Base-by-base conservation (phyloP, 2,888 invertebrate genomes). In the Dryobota labecula region DNA sequence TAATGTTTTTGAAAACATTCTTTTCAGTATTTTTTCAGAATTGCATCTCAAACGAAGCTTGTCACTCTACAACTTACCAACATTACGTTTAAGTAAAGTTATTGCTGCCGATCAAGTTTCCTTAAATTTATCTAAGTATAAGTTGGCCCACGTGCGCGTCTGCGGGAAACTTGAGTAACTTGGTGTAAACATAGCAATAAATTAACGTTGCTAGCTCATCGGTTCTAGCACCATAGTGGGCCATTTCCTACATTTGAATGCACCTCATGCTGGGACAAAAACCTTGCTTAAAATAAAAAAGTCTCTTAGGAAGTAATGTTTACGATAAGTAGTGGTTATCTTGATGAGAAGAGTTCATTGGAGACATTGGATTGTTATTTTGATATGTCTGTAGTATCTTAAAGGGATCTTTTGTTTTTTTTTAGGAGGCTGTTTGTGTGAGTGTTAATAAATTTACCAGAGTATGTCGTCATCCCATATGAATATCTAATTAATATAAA, bases 131-230 rank as follows among this genome's bases (percentile, higher is more conserved):
- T 79, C 63, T 67, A 56, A 67, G 63, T 66, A 43, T 47, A 66
- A 66, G 57, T 76, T 80, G 36, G 60, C 15, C 51, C 63, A 62
- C 65, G 61, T 64, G 58, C 57, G 66, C 57, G 71, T 71, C 62
- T 66, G 79, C 57, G 65, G 51, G 33, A 57, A 76, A 68, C 58
- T 77, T 68, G 36, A 27, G 33, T 24, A 63, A 80, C 30, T 76
- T 47, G 67, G 76, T 76, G 85, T 84, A 84, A 84, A 85, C 85
- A 84, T 33, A 68, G 70, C 61, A 60, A 85, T 84, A 84, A 84
- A 84, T 84, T 80, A 74, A 54, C 67, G 57, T 61, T 24, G 71
- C 64, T 68, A 63, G 71, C 62, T 66, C 80, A 73, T 80, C 66
- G 68, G 71, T 76, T 68, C 64, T 54, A 71, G 53, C 62, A 24